Conservation (phyloP, 2,113 vertebrate genomes). For the Oriolus oriolus region DNA sequence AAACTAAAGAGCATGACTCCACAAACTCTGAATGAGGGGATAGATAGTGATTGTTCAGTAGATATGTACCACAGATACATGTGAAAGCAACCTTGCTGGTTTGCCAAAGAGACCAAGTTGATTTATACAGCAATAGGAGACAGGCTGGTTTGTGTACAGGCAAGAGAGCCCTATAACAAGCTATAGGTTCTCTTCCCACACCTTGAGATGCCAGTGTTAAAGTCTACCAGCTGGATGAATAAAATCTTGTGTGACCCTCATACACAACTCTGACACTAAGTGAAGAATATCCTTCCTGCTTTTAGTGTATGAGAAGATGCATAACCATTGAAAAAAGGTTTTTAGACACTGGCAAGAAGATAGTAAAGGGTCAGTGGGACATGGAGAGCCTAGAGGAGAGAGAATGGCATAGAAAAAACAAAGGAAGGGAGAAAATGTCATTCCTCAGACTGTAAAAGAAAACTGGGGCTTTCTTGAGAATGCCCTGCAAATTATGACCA, state of each 20-base stretch:
- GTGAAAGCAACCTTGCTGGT: not conserved
- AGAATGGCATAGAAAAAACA: not conserved
- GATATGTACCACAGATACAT: not conserved
- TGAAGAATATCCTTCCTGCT: not conserved
- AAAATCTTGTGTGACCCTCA: not conserved
- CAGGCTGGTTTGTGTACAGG: not conserved
- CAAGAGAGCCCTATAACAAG: not conserved
- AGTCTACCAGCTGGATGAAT: not conserved
- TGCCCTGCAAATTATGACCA: not conserved
- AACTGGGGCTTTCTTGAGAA: not conserved
- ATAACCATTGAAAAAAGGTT: not conserved
- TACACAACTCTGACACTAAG: not conserved
- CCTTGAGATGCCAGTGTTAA: not conserved
- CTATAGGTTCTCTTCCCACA: not conserved
- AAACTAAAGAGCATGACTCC: not conserved
- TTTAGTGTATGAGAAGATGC: not conserved
- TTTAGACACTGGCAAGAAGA: not conserved
- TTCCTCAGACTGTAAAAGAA: not conserved
- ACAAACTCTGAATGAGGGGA: not conserved
- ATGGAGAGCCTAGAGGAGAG: not conserved
- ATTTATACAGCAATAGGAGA: not conserved
- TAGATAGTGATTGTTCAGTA: not conserved
- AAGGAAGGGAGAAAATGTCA: not conserved
- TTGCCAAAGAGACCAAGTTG: not conserved
- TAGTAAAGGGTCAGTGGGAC: not conserved